Evolutionary conservation across 1,140 invertebrate genomes (phyloP).

Genomic region (Hyles euphorbiae): DNA sequence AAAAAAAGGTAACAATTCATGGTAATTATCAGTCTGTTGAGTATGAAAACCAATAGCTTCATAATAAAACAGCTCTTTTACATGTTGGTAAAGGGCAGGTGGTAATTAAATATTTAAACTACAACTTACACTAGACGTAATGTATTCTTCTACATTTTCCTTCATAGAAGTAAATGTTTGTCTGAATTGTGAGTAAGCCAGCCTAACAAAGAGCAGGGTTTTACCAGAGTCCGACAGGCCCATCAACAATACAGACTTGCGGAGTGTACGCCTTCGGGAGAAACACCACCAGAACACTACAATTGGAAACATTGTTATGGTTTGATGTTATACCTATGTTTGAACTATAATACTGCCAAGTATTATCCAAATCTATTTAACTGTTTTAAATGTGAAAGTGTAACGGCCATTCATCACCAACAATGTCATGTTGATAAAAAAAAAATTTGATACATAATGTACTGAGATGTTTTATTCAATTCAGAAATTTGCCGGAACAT

Average conservation of each 20-base stretch:
- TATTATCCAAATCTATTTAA: too few species aligned
- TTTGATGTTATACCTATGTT: too few species aligned
- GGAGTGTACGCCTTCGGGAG: slow-evolving; percentile 72
- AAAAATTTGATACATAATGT: too few species aligned
- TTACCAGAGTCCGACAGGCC: slow-evolving; percentile 92
- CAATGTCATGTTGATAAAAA: too few species aligned
- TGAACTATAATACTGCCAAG: too few species aligned
- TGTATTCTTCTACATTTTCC: slow-evolving; percentile 86
- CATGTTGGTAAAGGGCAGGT: too few species aligned
- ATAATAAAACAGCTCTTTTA: too few species aligned
- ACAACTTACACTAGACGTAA: slow-evolving; percentile 59
- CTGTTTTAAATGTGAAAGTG: too few species aligned
- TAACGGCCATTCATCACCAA: too few species aligned
- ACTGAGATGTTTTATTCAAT: too few species aligned
- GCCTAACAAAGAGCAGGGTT: slow-evolving; percentile 86
- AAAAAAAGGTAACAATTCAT: slow-evolving; percentile 1
- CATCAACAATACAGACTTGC: slow-evolving; percentile 83
- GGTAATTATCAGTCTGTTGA: slow-evolving; percentile 3
- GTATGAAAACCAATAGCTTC: background rate
- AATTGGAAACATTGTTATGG: slow-evolving; percentile 21
- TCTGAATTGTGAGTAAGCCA: slow-evolving; percentile 82
- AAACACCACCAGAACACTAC: slow-evolving; percentile 77
- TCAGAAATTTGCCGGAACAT: too few species aligned
- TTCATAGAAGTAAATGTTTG: slow-evolving; percentile 90
- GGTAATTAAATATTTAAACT: background rate